Percentiles rank a stretch among this genome's conserved stretches.
Evolutionary conservation across 2,797 vertebrate species (phyloP).

Genomic region (Paramormyrops hopkinsi): DNA sequence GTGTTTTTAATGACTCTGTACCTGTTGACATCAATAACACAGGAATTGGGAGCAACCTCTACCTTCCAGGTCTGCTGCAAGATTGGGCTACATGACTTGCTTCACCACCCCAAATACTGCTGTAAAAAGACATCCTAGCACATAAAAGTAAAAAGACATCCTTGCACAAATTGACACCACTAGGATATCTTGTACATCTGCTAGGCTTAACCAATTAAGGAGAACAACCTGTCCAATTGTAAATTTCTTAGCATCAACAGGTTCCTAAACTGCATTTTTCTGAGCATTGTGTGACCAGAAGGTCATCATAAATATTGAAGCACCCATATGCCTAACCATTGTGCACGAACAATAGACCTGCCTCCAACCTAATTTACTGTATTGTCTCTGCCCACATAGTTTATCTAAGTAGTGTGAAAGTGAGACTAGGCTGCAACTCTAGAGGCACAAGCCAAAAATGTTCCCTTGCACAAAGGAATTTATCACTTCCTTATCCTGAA

Average conservation of each 20-base stretch:
- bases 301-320: slow-evolving; percentile 12
- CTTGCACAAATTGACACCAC: slow-evolving; percentile 15
- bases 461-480: slow-evolving; percentile 34
- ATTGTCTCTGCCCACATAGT: slow-evolving; percentile 36
- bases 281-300: slow-evolving; percentile 28
- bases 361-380: slow-evolving; percentile 39
- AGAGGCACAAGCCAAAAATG: slow-evolving; percentile 32
- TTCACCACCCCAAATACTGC: background rate
- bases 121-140: background rate
- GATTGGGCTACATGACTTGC: background rate
- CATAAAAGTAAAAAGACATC: background rate
- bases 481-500: slow-evolving; percentile 37
- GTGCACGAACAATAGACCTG: slow-evolving; percentile 33
- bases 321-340: slow-evolving; percentile 31
- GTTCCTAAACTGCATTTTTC: slow-evolving; percentile 22
- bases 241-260: slow-evolving; percentile 14
- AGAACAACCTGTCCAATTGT: slow-evolving; percentile 32
- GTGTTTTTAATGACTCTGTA: background rate
- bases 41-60: background rate
- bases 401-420: slow-evolving; percentile 42
- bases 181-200: slow-evolving; percentile 27
- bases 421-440: slow-evolving; percentile 58
- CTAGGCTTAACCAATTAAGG: slow-evolving; percentile 24
- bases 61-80: background rate
- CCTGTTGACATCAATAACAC: background rate